Evolutionary conservation across 1,140 invertebrate species (phyloP).

Genomic region (Zaprionus davidi): DNA sequence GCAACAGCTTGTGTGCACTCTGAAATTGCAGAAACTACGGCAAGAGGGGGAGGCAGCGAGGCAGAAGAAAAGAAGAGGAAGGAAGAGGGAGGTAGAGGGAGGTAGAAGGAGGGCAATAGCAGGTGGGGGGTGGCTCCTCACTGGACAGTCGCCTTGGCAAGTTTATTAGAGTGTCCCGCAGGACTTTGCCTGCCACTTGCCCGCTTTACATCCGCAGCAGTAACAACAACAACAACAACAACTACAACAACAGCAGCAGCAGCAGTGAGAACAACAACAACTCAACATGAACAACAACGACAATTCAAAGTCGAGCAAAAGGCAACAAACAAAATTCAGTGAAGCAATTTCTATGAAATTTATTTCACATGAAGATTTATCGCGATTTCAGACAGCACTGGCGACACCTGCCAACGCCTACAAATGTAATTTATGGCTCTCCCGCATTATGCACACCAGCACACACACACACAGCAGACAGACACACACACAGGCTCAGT

Average conservation of each 20-base stretch:
- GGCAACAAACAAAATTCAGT: constrained; percentile 83
- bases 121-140: not conserved
- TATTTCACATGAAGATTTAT: constrained; percentile 85
- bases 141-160: constrained; percentile 30
- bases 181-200: constrained; percentile 58
- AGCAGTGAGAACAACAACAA: constrained; percentile 30
- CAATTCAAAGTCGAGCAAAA: constrained; percentile 65
- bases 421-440: constrained; percentile 84
- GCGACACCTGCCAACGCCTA: constrained; percentile 85
- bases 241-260: constrained; percentile 13
- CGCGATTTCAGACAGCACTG: constrained; percentile 84
- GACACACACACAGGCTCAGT: constrained; percentile 38
- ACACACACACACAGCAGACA: constrained; percentile 23
- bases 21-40: constrained; percentile 34
- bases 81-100: no score
- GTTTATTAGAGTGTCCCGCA: constrained; percentile 76
- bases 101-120: not conserved
- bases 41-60: not conserved
- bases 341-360: constrained; percentile 85
- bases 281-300: constrained; percentile 29
- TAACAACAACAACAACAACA: constrained; percentile 28
- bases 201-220: constrained; percentile 66
- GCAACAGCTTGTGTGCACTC: constrained; percentile 70
- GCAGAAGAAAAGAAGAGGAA: not conserved
- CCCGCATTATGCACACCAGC: constrained; percentile 80